Evolutionary conservation across 2,888 invertebrate species (phyloP), one percentile per base, ranked within the genome.

Genomic region (Trypoxylon attenuatum): DNA sequence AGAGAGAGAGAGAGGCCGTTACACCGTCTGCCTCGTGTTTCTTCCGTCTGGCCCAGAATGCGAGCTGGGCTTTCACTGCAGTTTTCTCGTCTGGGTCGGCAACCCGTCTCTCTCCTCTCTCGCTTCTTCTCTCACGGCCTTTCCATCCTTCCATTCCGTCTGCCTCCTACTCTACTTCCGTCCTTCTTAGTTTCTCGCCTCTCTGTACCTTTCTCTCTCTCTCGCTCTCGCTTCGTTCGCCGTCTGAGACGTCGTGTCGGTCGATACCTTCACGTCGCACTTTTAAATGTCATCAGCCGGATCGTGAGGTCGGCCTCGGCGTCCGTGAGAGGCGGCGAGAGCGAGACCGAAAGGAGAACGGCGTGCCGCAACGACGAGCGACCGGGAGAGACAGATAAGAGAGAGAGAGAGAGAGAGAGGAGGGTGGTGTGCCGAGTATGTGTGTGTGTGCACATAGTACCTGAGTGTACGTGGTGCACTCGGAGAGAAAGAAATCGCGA

Each of bases 31-130:
- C 74, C 66, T 75, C 71, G 76, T 69, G 81, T 81, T 81, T 82
- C 82, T 83, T 82, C 81, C 83, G 82, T 80, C 80, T 82, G 83
- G 80, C 82, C 82, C 82, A 83, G 83, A 83, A 83, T 82, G 81
- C 76, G 76, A 82, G 73, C 68, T 77, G 76, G 79, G 83, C 83
- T 83, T 83, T 83, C 83, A 83, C 83, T 83, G 80, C 77, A 82
- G 82, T 81, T 82, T 82, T 81, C 82, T 82, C 82, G 83, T 82
- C 82, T 82, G 81, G 79, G 73, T 81, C 81, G 81, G 68, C 69
- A 69, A 71, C 33, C 33, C 33, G 33, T 33, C 33, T 33, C 33
- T 33, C 33, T 69, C 74, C 16, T 49, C 55, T 55, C 38, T 41
- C 46, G 47, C 46, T 25, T 22, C 38, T 18, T 23, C 54, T 45